Base-by-base conservation (phyloP, 2,113 vertebrate genomes). In the Loxodonta africana region DNA sequence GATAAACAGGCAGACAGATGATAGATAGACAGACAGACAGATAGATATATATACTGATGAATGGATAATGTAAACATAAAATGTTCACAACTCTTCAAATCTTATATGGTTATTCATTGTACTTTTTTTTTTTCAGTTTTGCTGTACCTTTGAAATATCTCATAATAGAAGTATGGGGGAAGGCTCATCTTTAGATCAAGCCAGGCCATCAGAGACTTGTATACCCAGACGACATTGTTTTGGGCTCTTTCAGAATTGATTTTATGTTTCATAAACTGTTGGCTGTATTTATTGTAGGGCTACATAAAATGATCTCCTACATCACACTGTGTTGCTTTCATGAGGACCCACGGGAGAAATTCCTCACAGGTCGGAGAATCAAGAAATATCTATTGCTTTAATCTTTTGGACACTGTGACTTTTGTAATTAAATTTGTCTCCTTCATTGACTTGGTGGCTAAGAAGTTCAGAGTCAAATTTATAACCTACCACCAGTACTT, bases 361-460 rank as follows among this genome's bases (percentile, higher is more conserved):
- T 96, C 91, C 76, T 97, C 57, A 90, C 21, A 37, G 37, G 48
- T 57, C 83, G 82, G 81, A 94, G 44, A 93, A 73, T 85, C 46
- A 89, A 63, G 23, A 95, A 94, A 60, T 3, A 80, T 84, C 53
- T 88, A 21, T 92, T 90, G 28, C n/a, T 93, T 96, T 96, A 51
- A 78, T 89, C 21, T 85, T 94, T 83, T 88, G 57, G 53, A 94
- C 23, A 89, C 5, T 71, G 11, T 48, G 74, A 85, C 17, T 60
- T 53, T 57, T 96, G 25, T 88, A 87, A 83, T 6, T 91, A 65
- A 94, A 91, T 96, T 91, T 96, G 83, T 97, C 80, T 89, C 78
- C 76, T 96, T 91, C 91, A 74, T 69, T 92, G 77, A 60, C 73
- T 92, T 85, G 46, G 26, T 95, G 30, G 80, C 93, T 94, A 86